These are phyloP conservation scores for Sterrhoptilus dennistouni DNA, from an alignment of 2,113 vertebrate genomes.

Conservation along the genomic window DNA sequence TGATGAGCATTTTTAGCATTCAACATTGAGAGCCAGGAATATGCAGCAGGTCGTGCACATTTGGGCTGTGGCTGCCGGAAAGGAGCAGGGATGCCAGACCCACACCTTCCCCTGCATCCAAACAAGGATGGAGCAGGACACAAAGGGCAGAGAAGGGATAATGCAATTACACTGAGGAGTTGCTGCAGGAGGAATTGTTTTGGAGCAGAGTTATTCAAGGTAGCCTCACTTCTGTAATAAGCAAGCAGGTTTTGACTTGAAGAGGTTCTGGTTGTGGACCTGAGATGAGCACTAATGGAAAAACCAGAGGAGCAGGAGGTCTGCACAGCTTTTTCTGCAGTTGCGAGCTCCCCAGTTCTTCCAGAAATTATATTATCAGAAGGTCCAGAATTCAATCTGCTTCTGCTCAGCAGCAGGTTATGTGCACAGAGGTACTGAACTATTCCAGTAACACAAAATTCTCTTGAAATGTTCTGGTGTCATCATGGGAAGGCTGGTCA, in stretches of 20 bases:
- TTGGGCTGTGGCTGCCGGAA: not conserved
- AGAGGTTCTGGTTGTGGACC: not conserved
- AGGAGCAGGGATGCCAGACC: not conserved
- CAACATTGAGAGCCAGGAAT: not conserved
- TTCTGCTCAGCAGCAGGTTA: not conserved
- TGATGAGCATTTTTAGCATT: not conserved
- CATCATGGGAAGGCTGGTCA: not conserved
- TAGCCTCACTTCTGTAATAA: not conserved
- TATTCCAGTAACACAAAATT: not conserved
- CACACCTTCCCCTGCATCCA: not conserved
- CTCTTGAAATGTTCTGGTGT: not conserved
- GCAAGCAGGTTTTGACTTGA: not conserved
- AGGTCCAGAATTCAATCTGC: not conserved
- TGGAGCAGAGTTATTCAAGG: not conserved
- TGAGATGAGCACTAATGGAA: not conserved
- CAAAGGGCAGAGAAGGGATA: not conserved
- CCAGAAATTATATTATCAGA: not conserved
- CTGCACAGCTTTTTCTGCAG: not conserved
- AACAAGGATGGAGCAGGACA: not conserved
- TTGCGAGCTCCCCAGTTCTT: not conserved
- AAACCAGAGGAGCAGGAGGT: not conserved
- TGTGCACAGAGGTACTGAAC: not conserved
- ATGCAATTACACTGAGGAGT: not conserved
- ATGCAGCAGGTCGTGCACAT: fast-evolving
- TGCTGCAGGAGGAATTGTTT: not conserved